Evolutionary conservation across 2,888 invertebrate genomes (phyloP), one percentile per base, ranked within the genome.

Genomic region (Luperina testacea): DNA sequence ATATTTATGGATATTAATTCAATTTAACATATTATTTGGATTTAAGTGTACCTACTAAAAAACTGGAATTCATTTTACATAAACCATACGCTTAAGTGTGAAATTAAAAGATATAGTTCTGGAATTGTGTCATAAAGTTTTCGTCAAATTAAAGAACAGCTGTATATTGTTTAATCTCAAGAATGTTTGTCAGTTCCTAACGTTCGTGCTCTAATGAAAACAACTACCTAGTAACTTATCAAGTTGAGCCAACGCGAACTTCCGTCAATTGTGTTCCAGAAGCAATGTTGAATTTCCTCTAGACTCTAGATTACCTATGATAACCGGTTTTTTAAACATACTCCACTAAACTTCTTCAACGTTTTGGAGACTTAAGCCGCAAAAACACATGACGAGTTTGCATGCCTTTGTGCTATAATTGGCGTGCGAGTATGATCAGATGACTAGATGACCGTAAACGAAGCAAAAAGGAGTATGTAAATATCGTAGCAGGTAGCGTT

Each of bases 211-310:
- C 27, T 63, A 67, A 78, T 32, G 15, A 53, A 77, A 83, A 78
- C 27, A 63, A 68, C 15, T 38, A 38, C 38, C 38, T 68, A n/a
- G 27, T 77, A 17, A 51, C 24, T 83, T 81, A 81, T 81, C 79
- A 83, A 72, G 42, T 59, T n/a, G 57, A 38, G 61, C 69, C 45
- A 72, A 72, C 59, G 59, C 27, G 57, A 32, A 84, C 64, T 81
- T 82, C 85, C 82, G 82, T 17, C 85, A 81, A 85, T 82, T 85
- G 81, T 81, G 38, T 81, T 83, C 24, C 20, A 81, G 75, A 80
- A 80, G 51, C 81, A 65, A 72, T 73, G 82, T 77, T 81, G 65
- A 85, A 73, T 85, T 85, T 77, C 61, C 67, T 82, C 61, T 59
- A 67, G 45, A 67, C 45, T 65, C n/a, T 45, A 51, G 42, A 48